Percentiles rank a stretch among this genome's conserved stretches.
Conservation (phyloP, 2,797 vertebrate genomes). For the Premnoplex brunnescens region DNA sequence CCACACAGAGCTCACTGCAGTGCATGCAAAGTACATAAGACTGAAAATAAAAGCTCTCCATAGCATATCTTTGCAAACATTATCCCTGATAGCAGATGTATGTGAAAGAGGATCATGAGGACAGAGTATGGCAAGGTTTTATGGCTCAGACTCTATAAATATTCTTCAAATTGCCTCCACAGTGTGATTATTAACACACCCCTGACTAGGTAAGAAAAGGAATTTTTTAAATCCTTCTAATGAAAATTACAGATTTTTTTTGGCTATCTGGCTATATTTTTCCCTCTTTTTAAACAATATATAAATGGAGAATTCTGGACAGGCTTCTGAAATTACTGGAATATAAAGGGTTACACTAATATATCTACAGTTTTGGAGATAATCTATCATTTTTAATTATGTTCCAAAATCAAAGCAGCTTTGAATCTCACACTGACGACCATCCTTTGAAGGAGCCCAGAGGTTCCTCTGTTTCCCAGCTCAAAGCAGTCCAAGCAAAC, state of each 20-base stretch:
- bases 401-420: background rate
- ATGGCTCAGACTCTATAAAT: background rate
- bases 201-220: background rate
- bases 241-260: background rate
- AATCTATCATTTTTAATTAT: background rate
- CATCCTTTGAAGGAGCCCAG: background rate
- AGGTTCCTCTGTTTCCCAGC: background rate
- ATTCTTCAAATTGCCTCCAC: background rate
- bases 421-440: background rate
- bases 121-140: background rate
- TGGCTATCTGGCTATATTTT: background rate
- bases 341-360: background rate
- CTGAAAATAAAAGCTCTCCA: background rate
- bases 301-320: background rate
- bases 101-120: background rate
- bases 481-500: background rate
- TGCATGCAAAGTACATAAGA: accelerated
- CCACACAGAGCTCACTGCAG: background rate
- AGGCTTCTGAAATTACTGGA: background rate
- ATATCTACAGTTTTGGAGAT: background rate
- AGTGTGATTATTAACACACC: background rate
- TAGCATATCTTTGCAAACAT: background rate
- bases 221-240: background rate
- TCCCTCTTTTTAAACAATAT: background rate
- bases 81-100: background rate